Percentiles rank a stretch among this genome's conserved stretches.
These are phyloP conservation scores for Podarcis siculus DNA, from an alignment of 2,797 vertebrate species.

Conservation along the genomic window DNA sequence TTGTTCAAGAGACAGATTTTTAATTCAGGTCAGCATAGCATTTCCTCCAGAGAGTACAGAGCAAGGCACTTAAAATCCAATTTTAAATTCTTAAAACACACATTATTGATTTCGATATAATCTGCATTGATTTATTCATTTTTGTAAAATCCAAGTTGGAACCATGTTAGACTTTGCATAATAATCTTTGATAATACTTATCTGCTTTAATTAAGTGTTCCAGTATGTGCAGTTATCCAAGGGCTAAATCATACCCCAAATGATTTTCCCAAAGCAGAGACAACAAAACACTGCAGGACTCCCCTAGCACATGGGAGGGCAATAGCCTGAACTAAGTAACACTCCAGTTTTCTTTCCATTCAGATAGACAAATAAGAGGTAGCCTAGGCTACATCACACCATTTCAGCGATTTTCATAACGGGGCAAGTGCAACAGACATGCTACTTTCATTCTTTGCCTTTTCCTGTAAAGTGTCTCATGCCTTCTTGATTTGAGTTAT, in stretches of 20 bases:
- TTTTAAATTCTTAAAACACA: conserved; percentile 25
- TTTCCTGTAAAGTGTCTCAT: not conserved
- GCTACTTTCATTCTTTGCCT: not conserved
- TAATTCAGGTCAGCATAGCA: conserved; percentile 4
- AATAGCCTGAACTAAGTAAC: not conserved
- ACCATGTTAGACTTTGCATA: conserved; percentile 12
- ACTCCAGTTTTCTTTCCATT: not conserved
- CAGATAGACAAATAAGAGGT: not conserved
- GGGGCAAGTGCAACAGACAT: not conserved
- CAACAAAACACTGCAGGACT: not conserved
- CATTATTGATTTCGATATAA: conserved; percentile 28
- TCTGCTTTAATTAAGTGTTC: conserved; percentile 14
- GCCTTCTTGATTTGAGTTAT: not conserved
- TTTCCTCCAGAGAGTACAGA: conserved; percentile 6
- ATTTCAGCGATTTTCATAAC: not conserved
- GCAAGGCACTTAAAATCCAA: conserved; percentile 20
- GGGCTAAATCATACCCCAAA: not conserved
- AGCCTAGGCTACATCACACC: not conserved
- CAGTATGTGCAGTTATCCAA: not conserved
- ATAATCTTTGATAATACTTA: conserved; percentile 13
- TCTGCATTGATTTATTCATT: conserved; percentile 30
- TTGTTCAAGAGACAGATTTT: conserved; percentile 10
- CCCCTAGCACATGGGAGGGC: not conserved
- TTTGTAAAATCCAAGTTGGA: conserved; percentile 18
- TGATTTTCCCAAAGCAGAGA: not conserved